Conservation (phyloP, 2,797 vertebrate species). For the Eulemur mongoz region DNA sequence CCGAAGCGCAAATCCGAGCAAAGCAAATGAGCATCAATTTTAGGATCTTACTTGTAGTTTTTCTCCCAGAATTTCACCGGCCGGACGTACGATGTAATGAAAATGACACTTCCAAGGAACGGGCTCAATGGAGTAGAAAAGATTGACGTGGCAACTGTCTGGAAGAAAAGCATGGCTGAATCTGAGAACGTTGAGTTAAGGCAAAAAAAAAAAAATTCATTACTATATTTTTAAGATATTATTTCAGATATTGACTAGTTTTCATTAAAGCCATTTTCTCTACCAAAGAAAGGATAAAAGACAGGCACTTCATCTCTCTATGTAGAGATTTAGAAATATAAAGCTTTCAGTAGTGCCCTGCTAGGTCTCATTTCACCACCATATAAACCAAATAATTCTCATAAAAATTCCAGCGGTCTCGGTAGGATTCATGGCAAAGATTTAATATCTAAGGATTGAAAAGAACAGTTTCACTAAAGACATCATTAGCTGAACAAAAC, state of each 20-base stretch:
- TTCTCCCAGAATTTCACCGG: slow-evolving; percentile 98
- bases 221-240: background rate
- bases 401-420: slow-evolving; percentile 6
- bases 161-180: slow-evolving; percentile 96
- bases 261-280: background rate
- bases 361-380: background rate
- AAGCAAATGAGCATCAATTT: background rate
- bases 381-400: background rate
- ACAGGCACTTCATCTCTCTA: no score
- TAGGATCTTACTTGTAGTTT: slow-evolving; percentile 96
- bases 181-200: slow-evolving; percentile 89
- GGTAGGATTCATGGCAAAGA: background rate
- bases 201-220: slow-evolving; percentile 48
- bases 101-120: slow-evolving; percentile 98
- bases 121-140: slow-evolving; percentile 97
- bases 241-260: background rate
- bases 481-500: background rate
- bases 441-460: background rate
- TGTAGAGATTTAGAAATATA: background rate
- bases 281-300: background rate
- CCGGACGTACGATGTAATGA: slow-evolving; percentile 95
- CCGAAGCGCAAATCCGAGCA: rapidly evolving
- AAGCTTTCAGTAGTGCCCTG: background rate
- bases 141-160: slow-evolving; percentile 92
- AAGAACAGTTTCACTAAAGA: background rate